phyloP scores from a whole-genome alignment of 1,140 invertebrate species.

The Orchesella cincta region DNA sequence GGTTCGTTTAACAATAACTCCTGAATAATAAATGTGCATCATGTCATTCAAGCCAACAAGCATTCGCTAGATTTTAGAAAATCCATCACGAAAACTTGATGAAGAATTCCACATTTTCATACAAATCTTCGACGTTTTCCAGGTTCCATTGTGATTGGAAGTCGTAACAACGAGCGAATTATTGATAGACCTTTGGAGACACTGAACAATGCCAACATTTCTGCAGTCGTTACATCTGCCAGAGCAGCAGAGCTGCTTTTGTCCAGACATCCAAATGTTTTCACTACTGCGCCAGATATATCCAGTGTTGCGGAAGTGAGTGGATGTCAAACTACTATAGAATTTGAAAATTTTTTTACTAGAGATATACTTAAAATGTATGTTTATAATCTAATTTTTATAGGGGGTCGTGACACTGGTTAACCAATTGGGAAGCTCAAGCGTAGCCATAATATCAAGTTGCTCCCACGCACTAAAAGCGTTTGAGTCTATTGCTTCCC shows the following conservation, averaged over 20 bases:
- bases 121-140: not conserved
- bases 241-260: constrained; percentile 47
- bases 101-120: too few relatives aligned
- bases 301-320: constrained; percentile 51
- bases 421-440: constrained; percentile 44
- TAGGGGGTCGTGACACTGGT: constrained; percentile 48
- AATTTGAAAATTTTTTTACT: constrained; percentile 11
- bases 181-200: constrained; percentile 49
- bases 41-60: too few relatives aligned
- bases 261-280: constrained; percentile 49
- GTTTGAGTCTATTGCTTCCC: constrained; percentile 44
- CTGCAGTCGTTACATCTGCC: constrained; percentile 49
- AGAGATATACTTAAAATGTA: constrained; percentile 22
- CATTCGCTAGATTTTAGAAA: too few relatives aligned
- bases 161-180: constrained; percentile 49
- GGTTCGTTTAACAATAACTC: too few relatives aligned
- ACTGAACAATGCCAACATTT: constrained; percentile 49
- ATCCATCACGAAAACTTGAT: too few relatives aligned
- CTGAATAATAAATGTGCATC: too few relatives aligned
- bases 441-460: constrained; percentile 49
- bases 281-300: constrained; percentile 51
- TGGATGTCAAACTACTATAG: not conserved
- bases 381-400: constrained; percentile 30
- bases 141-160: constrained; percentile 51
- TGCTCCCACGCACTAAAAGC: constrained; percentile 48